Base-by-base conservation (phyloP, 2,113 vertebrate species). In the Nerophis ophidion region DNA sequence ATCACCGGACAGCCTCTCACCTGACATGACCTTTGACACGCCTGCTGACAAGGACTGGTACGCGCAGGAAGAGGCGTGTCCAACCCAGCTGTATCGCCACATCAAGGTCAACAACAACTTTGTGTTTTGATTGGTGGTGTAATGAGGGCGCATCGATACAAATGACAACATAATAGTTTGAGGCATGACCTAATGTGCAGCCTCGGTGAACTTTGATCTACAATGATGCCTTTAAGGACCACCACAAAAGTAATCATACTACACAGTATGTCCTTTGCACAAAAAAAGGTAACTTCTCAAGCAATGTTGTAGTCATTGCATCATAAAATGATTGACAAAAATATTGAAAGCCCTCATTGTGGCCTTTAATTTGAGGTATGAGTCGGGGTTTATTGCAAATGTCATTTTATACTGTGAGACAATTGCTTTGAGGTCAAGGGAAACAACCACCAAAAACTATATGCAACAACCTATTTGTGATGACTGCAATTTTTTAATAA, bases 21-120 rank as follows among this genome's bases (percentile, higher is more conserved):
- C 96, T 2, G 95, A 96, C 15, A 93, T 91, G 90, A 92, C 91
- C 7, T 93, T 97, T 48, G 91, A 95, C 73, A 92, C 92, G 61
- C 91, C 91, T 57, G 80, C 89, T 81, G 91, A 90, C 64, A 96
- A 94, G 88, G 93, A 95, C 52, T 95, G 92, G 81, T 91, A 91
- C 0, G 89, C 90, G 6, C 93, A 72, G 50, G 81, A 98, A 60
- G 96, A 98, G 55, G 93, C 92, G 66, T 98, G 92, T 77, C 97
- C 97, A 26, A 97, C 96, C 0, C 95, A 98, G 68, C 87, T 99
- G 59, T 96, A 92, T 81, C 93, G 95, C 44, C 96, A 98, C 76
- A 97, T 99, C 84, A 98, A 98, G 95, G 97, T 98, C 78, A 38
- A 49, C 3, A 9, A 33, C 4, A 44, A 26, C 46, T 14, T 8